Conservation (phyloP, 1,140 invertebrate genomes). For the Aphaenogaster ashmeadi region DNA sequence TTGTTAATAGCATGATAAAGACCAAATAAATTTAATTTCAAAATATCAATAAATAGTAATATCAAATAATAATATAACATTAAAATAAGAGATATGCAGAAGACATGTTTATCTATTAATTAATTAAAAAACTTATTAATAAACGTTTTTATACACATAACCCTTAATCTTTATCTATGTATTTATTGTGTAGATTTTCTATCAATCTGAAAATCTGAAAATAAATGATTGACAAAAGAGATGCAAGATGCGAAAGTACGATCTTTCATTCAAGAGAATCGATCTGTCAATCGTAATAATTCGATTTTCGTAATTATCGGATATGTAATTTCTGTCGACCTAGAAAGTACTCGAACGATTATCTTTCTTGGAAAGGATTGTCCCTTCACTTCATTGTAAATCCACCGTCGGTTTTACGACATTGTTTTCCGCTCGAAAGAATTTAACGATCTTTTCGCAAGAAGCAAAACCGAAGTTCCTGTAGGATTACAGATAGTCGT, state of each 20-base stretch:
- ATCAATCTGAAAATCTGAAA: neutral
- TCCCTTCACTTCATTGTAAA: constrained; percentile 14
- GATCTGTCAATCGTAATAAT: neutral
- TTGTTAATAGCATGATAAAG: neutral
- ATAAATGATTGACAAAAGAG: neutral
- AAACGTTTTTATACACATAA: neutral
- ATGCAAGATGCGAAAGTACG: neutral
- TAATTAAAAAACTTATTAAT: neutral
- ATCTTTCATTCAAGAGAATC: neutral
- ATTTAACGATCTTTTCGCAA: constrained; percentile 47
- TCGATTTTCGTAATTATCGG: neutral
- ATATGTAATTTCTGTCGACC: neutral
- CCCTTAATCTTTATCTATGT: neutral
- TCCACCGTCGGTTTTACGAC: neutral
- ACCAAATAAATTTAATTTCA: neutral
- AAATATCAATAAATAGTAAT: neutral
- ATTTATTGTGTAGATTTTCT: neutral
- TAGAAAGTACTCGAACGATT: neutral
- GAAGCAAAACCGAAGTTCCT: constrained; percentile 34
- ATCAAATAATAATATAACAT: too few species aligned
- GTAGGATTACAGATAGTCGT: neutral
- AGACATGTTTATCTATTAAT: neutral
- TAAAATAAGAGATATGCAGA: neutral
- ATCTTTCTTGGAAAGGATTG: constrained; percentile 6
- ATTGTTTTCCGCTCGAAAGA: constrained; percentile 64